phyloP scores from a whole-genome alignment of 53 echinoderm and acorn worm species.

The Mesocentrotus franciscanus region DNA sequence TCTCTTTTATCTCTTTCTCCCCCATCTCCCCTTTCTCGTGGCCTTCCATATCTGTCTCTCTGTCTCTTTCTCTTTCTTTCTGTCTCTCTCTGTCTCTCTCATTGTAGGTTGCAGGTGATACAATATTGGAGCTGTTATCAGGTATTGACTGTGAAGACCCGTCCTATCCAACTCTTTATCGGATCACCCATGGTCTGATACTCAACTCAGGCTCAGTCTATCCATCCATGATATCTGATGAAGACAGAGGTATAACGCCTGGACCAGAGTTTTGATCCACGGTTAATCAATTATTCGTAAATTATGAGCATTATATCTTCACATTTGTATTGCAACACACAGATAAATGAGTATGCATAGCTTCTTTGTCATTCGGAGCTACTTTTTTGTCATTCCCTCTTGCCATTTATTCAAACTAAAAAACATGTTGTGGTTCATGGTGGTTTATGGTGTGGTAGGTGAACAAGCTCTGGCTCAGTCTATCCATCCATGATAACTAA shows the following conservation, averaged over 20 bases:
- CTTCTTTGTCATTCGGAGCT: no score
- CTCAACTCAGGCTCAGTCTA: constrained; percentile 31
- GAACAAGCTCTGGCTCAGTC: neutral
- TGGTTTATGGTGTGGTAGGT: no score
- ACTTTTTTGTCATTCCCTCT: no score
- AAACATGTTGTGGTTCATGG: no score
- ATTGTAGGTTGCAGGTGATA: constrained; percentile 14
- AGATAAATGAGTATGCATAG: no score
- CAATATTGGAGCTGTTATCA: constrained; percentile 18
- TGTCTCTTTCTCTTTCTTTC: neutral
- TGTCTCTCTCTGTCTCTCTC: neutral
- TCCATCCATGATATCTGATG: constrained; percentile 55
- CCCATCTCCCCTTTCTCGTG: no score
- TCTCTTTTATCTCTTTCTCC: no score
- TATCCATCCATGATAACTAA: neutral
- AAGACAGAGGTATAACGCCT: constrained; percentile 13
- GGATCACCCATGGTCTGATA: constrained; percentile 34
- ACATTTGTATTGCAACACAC: no score
- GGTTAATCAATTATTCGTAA: no score
- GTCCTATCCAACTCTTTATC: constrained; percentile 41
- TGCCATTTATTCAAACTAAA: no score
- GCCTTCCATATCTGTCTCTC: neutral
- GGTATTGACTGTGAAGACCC: constrained; percentile 2
- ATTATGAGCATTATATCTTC: no score
- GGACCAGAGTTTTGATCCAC: neutral